Evolutionary conservation across 2,888 invertebrate genomes (phyloP).

Genomic region (Campoletis raptor): DNA sequence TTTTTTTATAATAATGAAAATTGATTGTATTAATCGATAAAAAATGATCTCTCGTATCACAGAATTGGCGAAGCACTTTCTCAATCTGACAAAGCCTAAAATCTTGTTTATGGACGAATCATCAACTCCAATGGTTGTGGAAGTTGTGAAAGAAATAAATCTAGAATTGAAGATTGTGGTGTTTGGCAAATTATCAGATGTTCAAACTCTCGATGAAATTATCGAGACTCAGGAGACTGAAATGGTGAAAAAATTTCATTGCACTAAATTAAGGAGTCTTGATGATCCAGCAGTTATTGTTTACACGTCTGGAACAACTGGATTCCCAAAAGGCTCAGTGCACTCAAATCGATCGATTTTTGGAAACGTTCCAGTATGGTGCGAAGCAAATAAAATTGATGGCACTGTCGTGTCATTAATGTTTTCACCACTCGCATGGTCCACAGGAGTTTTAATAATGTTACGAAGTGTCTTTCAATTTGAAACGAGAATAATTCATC

Average conservation of each 20-base stretch:
- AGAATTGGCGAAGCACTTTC: conserved; percentile 75
- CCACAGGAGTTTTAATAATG: conserved; percentile 62
- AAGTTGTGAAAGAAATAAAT: conserved; percentile 70
- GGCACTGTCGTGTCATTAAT: conserved; percentile 60
- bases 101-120: conserved; percentile 74
- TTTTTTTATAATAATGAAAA: not conserved
- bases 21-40: not conserved
- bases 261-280: conserved; percentile 58
- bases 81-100: conserved; percentile 75
- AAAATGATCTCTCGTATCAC: conserved; percentile 17
- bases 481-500: conserved; percentile 68
- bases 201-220: conserved; percentile 71
- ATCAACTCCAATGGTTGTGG: conserved; percentile 47
- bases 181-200: conserved; percentile 71
- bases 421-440: conserved; percentile 73
- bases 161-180: conserved; percentile 70
- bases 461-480: conserved; percentile 55
- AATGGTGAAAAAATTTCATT: conserved; percentile 69
- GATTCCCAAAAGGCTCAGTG: conserved; percentile 73
- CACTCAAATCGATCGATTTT: conserved; percentile 69
- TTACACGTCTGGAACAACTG: conserved; percentile 75
- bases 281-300: conserved; percentile 70
- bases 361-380: not conserved
- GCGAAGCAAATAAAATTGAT: not conserved
- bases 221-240: conserved; percentile 65